phyloP scores from a whole-genome alignment of 92 coral and sea anemone genomes.

The Micromussa lordhowensis region DNA sequence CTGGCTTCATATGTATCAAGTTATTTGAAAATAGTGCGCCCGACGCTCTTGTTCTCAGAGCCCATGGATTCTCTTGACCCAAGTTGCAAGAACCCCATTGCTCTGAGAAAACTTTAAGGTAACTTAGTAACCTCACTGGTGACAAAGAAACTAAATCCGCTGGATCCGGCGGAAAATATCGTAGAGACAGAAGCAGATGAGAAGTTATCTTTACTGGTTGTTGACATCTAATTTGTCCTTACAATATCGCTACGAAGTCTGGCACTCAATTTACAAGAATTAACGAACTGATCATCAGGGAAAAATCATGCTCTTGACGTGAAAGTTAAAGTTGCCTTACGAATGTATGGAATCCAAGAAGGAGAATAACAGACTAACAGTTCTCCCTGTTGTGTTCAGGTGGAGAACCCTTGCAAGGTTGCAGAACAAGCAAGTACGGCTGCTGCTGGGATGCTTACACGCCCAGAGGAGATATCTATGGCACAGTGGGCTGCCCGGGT shows the following conservation, averaged over 20 bases:
- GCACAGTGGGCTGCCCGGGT: slow-evolving; percentile 38
- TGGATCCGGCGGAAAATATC: too few species aligned
- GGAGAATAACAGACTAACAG: not conserved
- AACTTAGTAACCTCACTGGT: too few species aligned
- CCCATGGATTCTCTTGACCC: too few species aligned
- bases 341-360: not conserved
- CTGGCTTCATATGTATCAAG: too few species aligned
- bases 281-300: not conserved
- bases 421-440: not conserved
- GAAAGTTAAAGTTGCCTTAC: too few species aligned
- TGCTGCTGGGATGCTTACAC: slow-evolving; percentile 42
- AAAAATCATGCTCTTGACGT: not conserved
- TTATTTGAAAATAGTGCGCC: too few species aligned
- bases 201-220: too few species aligned
- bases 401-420: slow-evolving; percentile 9
- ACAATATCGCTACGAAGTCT: not conserved
- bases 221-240: not conserved
- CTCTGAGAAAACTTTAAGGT: too few species aligned
- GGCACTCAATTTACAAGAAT: too few species aligned
- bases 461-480: slow-evolving; percentile 14
- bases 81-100: too few species aligned
- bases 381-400: slow-evolving; percentile 2
- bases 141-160: too few species aligned
- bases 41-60: too few species aligned
- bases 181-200: not conserved